Conservation (phyloP, 2,113 vertebrate genomes). For the Vicugna pacos region DNA sequence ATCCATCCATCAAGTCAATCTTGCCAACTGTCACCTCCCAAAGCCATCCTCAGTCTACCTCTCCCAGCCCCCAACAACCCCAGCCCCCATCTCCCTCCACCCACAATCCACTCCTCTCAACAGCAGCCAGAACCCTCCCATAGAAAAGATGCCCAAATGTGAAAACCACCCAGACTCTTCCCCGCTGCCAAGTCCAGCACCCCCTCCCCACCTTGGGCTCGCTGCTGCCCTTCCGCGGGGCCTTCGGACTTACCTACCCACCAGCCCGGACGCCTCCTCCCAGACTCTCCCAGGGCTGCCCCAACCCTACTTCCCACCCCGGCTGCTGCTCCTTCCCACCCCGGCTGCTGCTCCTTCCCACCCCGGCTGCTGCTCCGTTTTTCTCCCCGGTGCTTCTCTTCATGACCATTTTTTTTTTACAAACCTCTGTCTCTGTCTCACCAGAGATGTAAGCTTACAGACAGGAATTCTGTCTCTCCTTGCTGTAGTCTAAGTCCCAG, state of each 20-base stretch:
- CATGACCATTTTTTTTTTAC: not conserved
- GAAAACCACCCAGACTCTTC: no score
- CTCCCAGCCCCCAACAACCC: not conserved
- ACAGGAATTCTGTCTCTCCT: not conserved
- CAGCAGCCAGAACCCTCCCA: not conserved
- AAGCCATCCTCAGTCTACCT: not conserved
- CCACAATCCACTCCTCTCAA: not conserved
- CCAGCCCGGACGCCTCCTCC: rapidly evolving
- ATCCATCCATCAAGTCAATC: not conserved
- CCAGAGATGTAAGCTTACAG: not conserved
- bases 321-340: no score
- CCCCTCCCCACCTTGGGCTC: not conserved
- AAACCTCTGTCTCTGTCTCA: not conserved
- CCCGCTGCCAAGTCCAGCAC: not conserved
- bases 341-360: rapidly evolving
- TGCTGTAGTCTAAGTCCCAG: not conserved
- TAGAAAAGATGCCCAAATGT: not conserved
- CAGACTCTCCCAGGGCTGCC: not conserved
- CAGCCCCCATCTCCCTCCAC: not conserved
- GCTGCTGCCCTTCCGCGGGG: rapidly evolving
- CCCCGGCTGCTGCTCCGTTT: no score
- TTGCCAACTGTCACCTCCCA: not conserved
- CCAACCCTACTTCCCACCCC: rapidly evolving
- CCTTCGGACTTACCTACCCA: not conserved
- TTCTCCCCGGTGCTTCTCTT: not conserved